A percentile compares a stretch with the other conserved stretches of the same genome.
phyloP scores from a whole-genome alignment of 1,140 invertebrate genomes.

The Rhagoletis pomonella region DNA sequence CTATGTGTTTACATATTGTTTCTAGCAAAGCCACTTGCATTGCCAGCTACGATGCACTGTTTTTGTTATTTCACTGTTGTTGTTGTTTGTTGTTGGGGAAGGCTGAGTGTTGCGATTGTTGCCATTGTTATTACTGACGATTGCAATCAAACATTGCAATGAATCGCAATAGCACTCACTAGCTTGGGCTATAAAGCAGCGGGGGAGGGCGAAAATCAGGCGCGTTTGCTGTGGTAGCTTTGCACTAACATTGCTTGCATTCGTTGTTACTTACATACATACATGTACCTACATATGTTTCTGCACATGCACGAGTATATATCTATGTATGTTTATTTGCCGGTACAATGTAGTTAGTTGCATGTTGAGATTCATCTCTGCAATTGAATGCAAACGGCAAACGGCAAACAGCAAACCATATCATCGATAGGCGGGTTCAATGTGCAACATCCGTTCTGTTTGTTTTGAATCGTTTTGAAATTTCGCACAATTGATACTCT shows the following conservation, averaged over 20 bases:
- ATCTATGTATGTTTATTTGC: not conserved
- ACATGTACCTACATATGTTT: not conserved
- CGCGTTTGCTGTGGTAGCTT: not conserved
- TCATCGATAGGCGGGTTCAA: slow-evolving; percentile 34
- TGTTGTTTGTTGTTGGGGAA: not conserved
- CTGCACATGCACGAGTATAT: not conserved
- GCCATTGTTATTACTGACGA: slow-evolving; percentile 46
- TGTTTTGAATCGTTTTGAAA: slow-evolving; percentile 44
- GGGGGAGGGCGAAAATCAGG: not conserved
- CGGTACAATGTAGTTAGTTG: not conserved
- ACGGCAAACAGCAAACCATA: not conserved
- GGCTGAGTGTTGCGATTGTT: slow-evolving; percentile 36
- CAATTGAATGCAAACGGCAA: slow-evolving; percentile 15
- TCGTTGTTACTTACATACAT: too few species aligned
- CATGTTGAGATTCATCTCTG: slow-evolving; percentile 43
- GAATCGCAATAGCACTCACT: slow-evolving; percentile 30
- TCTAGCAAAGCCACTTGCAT: not conserved
- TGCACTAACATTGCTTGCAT: too few species aligned
- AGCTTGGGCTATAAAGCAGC: not conserved
- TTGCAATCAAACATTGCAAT: slow-evolving; percentile 52
- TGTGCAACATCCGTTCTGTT: slow-evolving; percentile 39
- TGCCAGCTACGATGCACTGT: not conserved
- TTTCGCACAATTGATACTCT: slow-evolving; percentile 38
- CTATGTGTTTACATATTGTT: not conserved
- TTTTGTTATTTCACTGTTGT: not conserved